These are phyloP conservation scores for Megalops cyprinoides DNA, from an alignment of 2,797 vertebrate genomes.

Conservation along the genomic window DNA sequence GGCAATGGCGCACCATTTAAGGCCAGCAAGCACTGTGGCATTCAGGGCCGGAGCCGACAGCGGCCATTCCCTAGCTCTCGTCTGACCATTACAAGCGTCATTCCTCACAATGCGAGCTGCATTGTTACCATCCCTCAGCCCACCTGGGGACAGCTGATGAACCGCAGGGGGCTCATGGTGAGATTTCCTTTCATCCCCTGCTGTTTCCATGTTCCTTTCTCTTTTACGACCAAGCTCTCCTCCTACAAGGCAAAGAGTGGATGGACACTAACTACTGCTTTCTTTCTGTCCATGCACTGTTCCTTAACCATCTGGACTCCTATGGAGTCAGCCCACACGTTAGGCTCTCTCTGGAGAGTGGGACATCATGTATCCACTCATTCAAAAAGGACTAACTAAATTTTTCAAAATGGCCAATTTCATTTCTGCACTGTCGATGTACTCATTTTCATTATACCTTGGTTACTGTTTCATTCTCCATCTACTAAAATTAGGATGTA, in stretches of 20 bases:
- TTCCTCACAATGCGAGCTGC: neutral
- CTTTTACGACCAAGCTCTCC: neutral
- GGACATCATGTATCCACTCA: too few relatives aligned
- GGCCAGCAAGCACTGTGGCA: too few relatives aligned
- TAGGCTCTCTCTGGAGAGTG: too few relatives aligned
- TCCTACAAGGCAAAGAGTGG: too few relatives aligned
- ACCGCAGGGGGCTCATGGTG: neutral
- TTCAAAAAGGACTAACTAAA: too few relatives aligned
- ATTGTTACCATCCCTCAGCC: neutral
- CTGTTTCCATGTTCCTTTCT: neutral
- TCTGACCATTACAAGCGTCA: neutral
- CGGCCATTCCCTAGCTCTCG: too few relatives aligned
- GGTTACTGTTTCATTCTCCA: too few relatives aligned
- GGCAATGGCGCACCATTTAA: too few relatives aligned
- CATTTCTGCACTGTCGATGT: too few relatives aligned
- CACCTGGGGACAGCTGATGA: neutral
- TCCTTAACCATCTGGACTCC: neutral
- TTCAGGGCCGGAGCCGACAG: neutral
- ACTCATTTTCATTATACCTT: too few relatives aligned
- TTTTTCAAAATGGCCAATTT: too few relatives aligned
- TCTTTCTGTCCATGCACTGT: neutral
- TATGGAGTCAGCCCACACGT: conserved; percentile 21
- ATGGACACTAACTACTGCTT: neutral
- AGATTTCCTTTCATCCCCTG: conserved; percentile 1
- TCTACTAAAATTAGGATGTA: too few relatives aligned